Evolutionary conservation across 1,140 invertebrate genomes (phyloP).

Genomic region (Drosophila eugracilis): DNA sequence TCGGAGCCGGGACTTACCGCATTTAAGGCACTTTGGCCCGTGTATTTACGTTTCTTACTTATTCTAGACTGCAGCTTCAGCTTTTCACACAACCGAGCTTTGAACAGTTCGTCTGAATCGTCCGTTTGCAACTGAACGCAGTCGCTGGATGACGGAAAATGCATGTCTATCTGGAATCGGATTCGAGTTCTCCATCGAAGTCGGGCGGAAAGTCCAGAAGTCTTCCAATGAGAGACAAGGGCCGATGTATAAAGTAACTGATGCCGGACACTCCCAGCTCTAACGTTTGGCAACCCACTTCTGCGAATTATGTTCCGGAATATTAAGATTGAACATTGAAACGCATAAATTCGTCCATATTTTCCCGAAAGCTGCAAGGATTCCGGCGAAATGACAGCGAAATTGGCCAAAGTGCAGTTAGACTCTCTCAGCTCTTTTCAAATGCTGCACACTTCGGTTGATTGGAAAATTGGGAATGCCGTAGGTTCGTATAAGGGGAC

Average conservation of each 20-base stretch:
- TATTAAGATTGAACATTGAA: neutral
- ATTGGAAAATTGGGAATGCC: slow-evolving; percentile 19
- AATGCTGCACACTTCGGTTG: slow-evolving; percentile 24
- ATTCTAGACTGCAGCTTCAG: slow-evolving; percentile 3
- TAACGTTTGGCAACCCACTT: neutral
- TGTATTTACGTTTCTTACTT: slow-evolving; percentile 1
- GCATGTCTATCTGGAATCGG: slow-evolving; percentile 47
- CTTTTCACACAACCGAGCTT: slow-evolving; percentile 8
- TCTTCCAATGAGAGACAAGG: slow-evolving; percentile 36
- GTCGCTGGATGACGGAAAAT: slow-evolving; percentile 34
- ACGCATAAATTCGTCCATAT: too few relatives aligned
- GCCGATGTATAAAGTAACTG: neutral
- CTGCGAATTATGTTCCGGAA: too few relatives aligned
- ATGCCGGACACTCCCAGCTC: neutral
- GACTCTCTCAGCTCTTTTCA: slow-evolving; percentile 7
- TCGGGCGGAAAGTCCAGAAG: slow-evolving; percentile 3
- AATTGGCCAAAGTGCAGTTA: slow-evolving; percentile 19
- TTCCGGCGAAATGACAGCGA: neutral
- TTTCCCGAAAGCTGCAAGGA: too few relatives aligned
- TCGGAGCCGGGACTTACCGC: neutral
- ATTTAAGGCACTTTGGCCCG: neutral
- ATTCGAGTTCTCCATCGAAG: neutral
- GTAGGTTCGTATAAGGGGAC: neutral
- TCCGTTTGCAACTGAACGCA: slow-evolving; percentile 72
- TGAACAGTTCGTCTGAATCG: slow-evolving; percentile 64